These are phyloP conservation scores for Pseudochirops cupreus DNA, from an alignment of 2,797 vertebrate genomes.

Conservation along the genomic window DNA sequence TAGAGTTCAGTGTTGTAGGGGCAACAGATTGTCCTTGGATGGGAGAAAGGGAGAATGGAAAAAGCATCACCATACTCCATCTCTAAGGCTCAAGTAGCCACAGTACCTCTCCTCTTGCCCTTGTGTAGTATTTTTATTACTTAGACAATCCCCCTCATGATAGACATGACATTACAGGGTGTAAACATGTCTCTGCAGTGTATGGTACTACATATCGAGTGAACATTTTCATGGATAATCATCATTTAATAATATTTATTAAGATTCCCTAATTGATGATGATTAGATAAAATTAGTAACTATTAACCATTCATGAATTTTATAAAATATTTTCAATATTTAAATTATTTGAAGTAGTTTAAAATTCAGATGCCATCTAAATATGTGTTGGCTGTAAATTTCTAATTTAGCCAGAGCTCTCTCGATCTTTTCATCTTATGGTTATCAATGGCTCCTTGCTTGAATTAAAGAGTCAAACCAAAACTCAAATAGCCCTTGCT, in stretches of 20 bases:
- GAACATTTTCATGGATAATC: not conserved
- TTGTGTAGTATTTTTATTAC: too few relatives aligned
- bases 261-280: not conserved
- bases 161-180: too few relatives aligned
- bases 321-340: constrained; percentile 41
- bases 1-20: too few relatives aligned
- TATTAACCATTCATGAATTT: not conserved
- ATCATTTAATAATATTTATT: not conserved
- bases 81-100: too few relatives aligned
- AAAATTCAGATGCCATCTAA: constrained; percentile 18
- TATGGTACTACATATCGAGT: not conserved
- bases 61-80: too few relatives aligned
- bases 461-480: not conserved
- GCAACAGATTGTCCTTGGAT: too few relatives aligned
- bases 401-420: not conserved
- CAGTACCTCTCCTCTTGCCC: too few relatives aligned
- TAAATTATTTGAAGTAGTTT: not conserved
- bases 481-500: not conserved
- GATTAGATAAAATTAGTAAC: constrained; percentile 10
- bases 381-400: not conserved
- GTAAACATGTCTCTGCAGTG: not conserved
- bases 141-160: too few relatives aligned
- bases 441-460: not conserved
- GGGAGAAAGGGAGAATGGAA: too few relatives aligned
- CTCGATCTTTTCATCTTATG: not conserved